A percentile compares a stretch with the other conserved stretches of the same genome.
Evolutionary conservation across 2,113 vertebrate species (phyloP).

Genomic region (Meriones unguiculatus): DNA sequence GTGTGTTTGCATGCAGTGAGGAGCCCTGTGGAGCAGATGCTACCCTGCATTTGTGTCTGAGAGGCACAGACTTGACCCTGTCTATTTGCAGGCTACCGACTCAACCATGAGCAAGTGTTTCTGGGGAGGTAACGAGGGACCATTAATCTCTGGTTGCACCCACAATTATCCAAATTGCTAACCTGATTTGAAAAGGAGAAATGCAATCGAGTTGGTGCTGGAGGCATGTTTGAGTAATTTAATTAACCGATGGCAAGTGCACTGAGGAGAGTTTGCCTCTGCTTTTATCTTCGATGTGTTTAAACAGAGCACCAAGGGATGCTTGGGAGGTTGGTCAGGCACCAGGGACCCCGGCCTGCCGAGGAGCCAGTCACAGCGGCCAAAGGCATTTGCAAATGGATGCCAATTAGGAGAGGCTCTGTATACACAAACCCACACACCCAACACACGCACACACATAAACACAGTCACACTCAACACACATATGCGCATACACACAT

Average conservation of each 20-base stretch:
- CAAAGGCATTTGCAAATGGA: neutral
- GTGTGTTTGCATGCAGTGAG: too few relatives aligned
- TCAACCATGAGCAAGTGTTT: conserved; percentile 80
- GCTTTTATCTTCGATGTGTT: conserved; percentile 74
- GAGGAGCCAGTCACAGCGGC: neutral
- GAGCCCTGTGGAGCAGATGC: neutral
- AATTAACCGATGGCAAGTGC: conserved; percentile 86
- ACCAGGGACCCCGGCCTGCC: neutral
- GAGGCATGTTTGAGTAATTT: conserved; percentile 85
- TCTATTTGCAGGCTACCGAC: conserved; percentile 59
- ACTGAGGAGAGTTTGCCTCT: conserved; percentile 78
- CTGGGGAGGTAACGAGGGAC: conserved; percentile 85
- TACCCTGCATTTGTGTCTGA: conserved; percentile 58
- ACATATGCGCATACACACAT: neutral
- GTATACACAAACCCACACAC: neutral
- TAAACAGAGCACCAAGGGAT: conserved; percentile 73
- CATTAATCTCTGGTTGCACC: conserved; percentile 88
- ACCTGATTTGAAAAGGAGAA: conserved; percentile 86
- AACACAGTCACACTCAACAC: neutral
- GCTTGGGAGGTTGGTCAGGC: neutral
- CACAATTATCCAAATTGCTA: conserved; percentile 89
- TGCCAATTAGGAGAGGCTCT: neutral
- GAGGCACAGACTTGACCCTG: conserved; percentile 45
- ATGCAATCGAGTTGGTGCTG: conserved; percentile 86
- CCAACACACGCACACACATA: neutral